These are phyloP conservation scores for Clarias batrachus DNA, from an alignment of 2,113 vertebrate species.

Conservation along the genomic window DNA sequence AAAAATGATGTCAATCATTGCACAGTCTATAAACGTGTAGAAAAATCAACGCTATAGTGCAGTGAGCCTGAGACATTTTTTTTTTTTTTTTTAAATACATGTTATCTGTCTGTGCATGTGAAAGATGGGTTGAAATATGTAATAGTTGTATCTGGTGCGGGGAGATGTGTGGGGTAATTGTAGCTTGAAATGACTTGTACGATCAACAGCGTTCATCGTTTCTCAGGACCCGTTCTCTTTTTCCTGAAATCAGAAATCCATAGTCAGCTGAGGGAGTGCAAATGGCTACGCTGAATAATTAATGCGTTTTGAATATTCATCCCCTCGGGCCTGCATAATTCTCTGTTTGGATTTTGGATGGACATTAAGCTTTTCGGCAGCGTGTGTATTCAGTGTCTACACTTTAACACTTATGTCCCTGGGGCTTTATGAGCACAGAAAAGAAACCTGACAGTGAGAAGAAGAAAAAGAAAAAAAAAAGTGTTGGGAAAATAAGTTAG, in stretches of 20 bases:
- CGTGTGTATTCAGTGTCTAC: slow-evolving; percentile 31
- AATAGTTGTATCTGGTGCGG: not conserved
- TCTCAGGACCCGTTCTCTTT: not conserved
- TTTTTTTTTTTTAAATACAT: not conserved
- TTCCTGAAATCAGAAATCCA: slow-evolving; percentile 13
- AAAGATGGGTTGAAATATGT: not conserved
- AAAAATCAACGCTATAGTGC: too few species aligned
- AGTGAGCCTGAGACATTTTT: not conserved
- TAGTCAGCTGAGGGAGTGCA: slow-evolving; percentile 13
- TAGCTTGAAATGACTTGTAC: not conserved
- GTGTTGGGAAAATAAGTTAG: slow-evolving; percentile 52
- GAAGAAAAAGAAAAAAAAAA: slow-evolving; percentile 30
- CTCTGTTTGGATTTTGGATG: not conserved
- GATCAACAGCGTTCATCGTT: not conserved
- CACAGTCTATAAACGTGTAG: not conserved
- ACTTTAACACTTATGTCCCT: slow-evolving; percentile 44
- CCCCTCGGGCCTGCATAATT: slow-evolving; percentile 30
- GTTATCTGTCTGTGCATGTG: not conserved
- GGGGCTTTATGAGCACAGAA: slow-evolving; percentile 34
- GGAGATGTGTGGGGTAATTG: not conserved
- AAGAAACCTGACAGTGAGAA: slow-evolving; percentile 26
- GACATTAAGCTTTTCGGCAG: not conserved
- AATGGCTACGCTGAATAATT: slow-evolving; percentile 22
- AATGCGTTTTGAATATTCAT: slow-evolving; percentile 23
- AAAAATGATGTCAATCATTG: not conserved